A percentile compares a stretch with the other conserved stretches of the same genome.
phyloP scores from a whole-genome alignment of 2,113 vertebrate genomes.

The Toxotes jaculatrix region DNA sequence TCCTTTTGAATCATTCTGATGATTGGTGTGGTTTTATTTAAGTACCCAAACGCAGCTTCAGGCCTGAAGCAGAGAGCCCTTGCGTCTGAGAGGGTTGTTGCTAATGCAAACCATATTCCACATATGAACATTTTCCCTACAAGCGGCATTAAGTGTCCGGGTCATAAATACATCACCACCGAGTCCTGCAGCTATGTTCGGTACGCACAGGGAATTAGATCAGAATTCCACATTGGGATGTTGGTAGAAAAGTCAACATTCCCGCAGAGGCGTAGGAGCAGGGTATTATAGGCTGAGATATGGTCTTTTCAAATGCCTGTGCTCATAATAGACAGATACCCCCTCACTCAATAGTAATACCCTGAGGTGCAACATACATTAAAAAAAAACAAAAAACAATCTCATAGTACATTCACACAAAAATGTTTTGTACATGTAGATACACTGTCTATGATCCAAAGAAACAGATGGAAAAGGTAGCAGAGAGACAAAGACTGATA shows the following conservation, averaged over 20 bases:
- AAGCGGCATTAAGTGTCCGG: conserved; percentile 53
- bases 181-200: conserved; percentile 67
- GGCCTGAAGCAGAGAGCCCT: conserved; percentile 15
- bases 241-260: conserved; percentile 82
- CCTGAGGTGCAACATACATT: conserved; percentile 11
- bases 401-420: not conserved
- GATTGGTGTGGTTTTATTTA: conserved; percentile 40
- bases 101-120: conserved; percentile 70
- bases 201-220: conserved; percentile 72
- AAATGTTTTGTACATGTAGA: conserved; percentile 4
- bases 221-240: conserved; percentile 82
- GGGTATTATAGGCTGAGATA: conserved; percentile 49
- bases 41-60: conserved; percentile 34
- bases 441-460: not conserved
- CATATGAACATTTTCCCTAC: conserved; percentile 55
- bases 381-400: not conserved
- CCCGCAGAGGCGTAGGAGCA: conserved; percentile 51
- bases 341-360: conserved; percentile 34
- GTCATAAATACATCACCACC: conserved; percentile 74
- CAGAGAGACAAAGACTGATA: conserved; percentile 10
- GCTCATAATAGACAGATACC: conserved; percentile 29
- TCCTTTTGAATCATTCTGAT: conserved; percentile 56
- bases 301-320: conserved; percentile 42
- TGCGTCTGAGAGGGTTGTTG: conserved; percentile 35
- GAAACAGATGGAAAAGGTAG: conserved; percentile 9